A percentile compares a stretch with the other conserved stretches of the same genome.
Conservation (phyloP, 2,888 invertebrate species). For the Empis stercorea region DNA sequence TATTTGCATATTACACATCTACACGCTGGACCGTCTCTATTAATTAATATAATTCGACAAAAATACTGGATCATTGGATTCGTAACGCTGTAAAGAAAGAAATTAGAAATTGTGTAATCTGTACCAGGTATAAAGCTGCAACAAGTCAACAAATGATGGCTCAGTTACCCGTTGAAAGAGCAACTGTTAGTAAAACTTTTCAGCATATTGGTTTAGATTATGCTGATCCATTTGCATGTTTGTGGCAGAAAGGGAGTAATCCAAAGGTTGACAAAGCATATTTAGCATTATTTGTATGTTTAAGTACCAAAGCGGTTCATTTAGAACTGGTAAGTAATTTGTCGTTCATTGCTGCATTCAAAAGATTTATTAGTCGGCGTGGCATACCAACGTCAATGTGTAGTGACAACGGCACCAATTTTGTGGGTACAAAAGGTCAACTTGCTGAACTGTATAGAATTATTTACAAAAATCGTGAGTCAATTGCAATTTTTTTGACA, state of each 20-base stretch:
- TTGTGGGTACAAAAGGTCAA: too few relatives aligned
- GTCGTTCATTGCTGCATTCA: neutral
- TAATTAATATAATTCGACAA: neutral
- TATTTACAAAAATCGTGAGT: too few relatives aligned
- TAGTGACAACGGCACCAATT: too few relatives aligned
- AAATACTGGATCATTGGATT: neutral
- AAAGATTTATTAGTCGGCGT: neutral
- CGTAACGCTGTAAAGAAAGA: neutral
- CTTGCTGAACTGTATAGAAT: too few relatives aligned
- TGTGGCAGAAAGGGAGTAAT: conserved; percentile 6
- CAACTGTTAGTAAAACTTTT: conserved; percentile 2
- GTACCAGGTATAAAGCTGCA: neutral
- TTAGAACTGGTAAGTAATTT: neutral
- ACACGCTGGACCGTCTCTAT: neutral
- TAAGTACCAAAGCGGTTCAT: neutral
- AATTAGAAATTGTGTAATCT: neutral
- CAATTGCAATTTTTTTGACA: too few relatives aligned
- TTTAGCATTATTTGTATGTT: conserved; percentile 9
- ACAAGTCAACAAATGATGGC: neutral
- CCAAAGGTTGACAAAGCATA: conserved; percentile 13
- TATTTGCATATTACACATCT: neutral
- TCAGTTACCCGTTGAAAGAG: neutral
- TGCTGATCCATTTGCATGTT: conserved; percentile 9
- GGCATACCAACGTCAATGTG: neutral
- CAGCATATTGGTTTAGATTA: conserved; percentile 8